phyloP scores from a whole-genome alignment of 2,888 invertebrate species.

The Chloroclystis v-ata region DNA sequence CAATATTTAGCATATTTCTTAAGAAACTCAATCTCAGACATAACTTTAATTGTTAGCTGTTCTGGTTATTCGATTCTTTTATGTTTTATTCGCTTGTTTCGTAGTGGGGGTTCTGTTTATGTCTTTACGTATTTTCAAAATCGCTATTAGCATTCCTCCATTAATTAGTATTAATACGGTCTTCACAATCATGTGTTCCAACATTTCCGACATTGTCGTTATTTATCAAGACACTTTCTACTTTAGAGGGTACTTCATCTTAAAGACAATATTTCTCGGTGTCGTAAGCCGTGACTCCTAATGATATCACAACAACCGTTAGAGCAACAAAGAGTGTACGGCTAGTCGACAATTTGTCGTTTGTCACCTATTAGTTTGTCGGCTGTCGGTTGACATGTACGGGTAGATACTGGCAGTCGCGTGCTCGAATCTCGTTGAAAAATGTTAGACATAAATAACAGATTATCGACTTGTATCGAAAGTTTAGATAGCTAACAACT shows the following conservation, averaged over 20 bases:
- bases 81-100: slow-evolving; percentile 48
- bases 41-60: slow-evolving; percentile 63
- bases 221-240: slow-evolving; percentile 63
- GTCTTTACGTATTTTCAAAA: slow-evolving; percentile 38
- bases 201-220: slow-evolving; percentile 43
- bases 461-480: slow-evolving; percentile 71
- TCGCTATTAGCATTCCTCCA: slow-evolving; percentile 28
- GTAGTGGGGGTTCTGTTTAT: slow-evolving; percentile 54
- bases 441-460: slow-evolving; percentile 71
- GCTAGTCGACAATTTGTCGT: slow-evolving; percentile 57
- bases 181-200: slow-evolving; percentile 40
- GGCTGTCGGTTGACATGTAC: slow-evolving; percentile 48
- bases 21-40: slow-evolving; percentile 51
- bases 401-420: slow-evolving; percentile 46
- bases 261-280: slow-evolving; percentile 63
- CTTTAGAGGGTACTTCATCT: slow-evolving; percentile 47
- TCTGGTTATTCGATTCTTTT: slow-evolving; percentile 57
- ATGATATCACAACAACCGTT: slow-evolving; percentile 74
- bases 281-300: slow-evolving; percentile 62
- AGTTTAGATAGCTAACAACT: slow-evolving; percentile 65
- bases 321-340: slow-evolving; percentile 65
- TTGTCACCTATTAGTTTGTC: slow-evolving; percentile 30
- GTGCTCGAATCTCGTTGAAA: slow-evolving; percentile 60
- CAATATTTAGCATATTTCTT: slow-evolving; percentile 57
- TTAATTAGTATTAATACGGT: slow-evolving; percentile 9